Conservation (phyloP, 2,888 invertebrate species). For the Acleris holmiana region DNA sequence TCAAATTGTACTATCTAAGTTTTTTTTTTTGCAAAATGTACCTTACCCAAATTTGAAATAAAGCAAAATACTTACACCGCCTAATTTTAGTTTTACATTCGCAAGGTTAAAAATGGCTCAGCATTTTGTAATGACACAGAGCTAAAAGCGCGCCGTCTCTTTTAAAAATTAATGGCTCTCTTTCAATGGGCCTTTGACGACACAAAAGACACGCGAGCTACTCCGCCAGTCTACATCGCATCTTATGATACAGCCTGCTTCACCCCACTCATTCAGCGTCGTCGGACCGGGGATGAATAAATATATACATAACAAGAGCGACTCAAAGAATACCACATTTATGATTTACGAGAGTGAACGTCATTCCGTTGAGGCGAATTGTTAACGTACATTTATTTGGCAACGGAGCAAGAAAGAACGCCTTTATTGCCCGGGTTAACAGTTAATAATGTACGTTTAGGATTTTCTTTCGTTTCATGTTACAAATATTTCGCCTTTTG, state of each 20-base stretch:
- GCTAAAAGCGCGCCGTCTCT: conserved; percentile 36
- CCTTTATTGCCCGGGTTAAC: conserved; percentile 41
- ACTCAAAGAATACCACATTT: conserved; percentile 50
- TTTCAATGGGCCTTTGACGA: conserved; percentile 41
- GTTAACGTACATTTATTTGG: conserved; percentile 45
- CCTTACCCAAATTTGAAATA: not conserved
- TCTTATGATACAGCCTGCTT: conserved; percentile 46
- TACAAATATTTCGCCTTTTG: conserved; percentile 27
- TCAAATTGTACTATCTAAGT: too few species aligned
- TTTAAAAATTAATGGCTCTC: conserved; percentile 46
- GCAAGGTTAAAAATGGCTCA: conserved; percentile 32
- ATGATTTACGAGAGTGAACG: conserved; percentile 61
- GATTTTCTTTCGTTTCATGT: conserved; percentile 38
- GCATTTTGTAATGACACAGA: conserved; percentile 27
- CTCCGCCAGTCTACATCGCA: conserved; percentile 37
- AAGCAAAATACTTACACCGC: conserved; percentile 10
- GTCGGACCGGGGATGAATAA: conserved; percentile 50
- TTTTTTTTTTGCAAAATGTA: too few species aligned
- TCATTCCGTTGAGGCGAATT: conserved; percentile 51
- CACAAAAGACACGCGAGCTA: conserved; percentile 45
- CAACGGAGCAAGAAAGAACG: conserved; percentile 42
- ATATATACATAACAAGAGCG: conserved; percentile 49
- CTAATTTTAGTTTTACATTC: conserved; percentile 26
- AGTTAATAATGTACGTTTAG: conserved; percentile 44
- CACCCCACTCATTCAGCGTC: conserved; percentile 49